phyloP scores from a whole-genome alignment of 2,888 invertebrate genomes.

The Eretmocerus hayati region DNA sequence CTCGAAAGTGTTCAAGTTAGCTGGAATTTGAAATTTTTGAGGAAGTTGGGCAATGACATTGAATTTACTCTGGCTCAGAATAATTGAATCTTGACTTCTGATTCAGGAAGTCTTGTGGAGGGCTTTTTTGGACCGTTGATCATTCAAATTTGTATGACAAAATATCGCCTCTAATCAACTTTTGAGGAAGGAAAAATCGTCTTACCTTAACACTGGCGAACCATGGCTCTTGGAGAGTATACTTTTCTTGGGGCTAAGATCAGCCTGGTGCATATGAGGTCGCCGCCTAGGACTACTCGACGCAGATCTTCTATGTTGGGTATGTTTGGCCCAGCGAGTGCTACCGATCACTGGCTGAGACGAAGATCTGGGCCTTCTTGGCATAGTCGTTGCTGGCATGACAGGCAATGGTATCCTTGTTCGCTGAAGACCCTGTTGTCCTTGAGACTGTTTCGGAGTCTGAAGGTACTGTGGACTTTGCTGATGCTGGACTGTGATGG shows the following conservation, averaged over 20 bases:
- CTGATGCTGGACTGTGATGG: slow-evolving; percentile 42
- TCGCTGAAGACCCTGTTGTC: slow-evolving; percentile 24
- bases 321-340: slow-evolving; percentile 10
- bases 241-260: slow-evolving; percentile 41
- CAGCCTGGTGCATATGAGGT: slow-evolving; percentile 36
- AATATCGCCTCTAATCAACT: too few species aligned
- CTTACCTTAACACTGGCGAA: too few species aligned
- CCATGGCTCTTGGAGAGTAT: slow-evolving; percentile 34
- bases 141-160: too few species aligned
- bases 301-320: slow-evolving; percentile 27
- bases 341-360: slow-evolving; percentile 28
- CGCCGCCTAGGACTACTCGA: slow-evolving; percentile 34
- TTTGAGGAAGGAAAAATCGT: too few species aligned
- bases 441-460: too few species aligned
- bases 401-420: slow-evolving; percentile 50
- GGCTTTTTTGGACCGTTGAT: too few species aligned
- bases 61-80: too few species aligned
- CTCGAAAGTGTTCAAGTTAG: too few species aligned
- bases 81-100: too few species aligned
- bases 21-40: too few species aligned
- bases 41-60: too few species aligned
- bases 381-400: slow-evolving; percentile 44
- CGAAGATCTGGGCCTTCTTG: slow-evolving; percentile 24
- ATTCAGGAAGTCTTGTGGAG: too few species aligned
- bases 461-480: slow-evolving; percentile 33